These are phyloP conservation scores for Sigmodon hispidus DNA, from an alignment of 2,113 vertebrate genomes.

Conservation along the genomic window DNA sequence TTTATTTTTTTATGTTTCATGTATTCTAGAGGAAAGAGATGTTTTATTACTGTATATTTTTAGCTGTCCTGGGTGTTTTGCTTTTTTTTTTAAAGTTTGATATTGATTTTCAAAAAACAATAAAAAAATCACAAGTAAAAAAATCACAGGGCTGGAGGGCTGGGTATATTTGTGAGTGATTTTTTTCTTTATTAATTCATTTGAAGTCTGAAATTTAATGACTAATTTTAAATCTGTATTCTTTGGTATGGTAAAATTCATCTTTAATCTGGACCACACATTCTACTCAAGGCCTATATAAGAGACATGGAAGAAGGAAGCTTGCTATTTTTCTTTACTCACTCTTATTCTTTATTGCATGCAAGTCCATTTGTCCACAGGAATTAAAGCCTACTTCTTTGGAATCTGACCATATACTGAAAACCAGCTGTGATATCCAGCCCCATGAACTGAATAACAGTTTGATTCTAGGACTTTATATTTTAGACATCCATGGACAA, in stretches of 20 bases:
- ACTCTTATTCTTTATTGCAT: background rate
- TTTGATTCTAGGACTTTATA: background rate
- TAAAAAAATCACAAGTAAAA: no score
- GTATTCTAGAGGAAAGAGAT: no score
- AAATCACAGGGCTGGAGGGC: no score
- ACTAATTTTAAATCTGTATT: background rate
- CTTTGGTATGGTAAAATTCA: background rate
- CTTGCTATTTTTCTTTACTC: background rate
- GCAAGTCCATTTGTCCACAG: background rate
- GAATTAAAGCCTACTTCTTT: background rate
- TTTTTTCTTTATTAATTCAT: background rate
- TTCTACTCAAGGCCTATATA: background rate
- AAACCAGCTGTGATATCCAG: background rate
- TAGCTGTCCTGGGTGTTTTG: no score
- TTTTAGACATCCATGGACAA: background rate
- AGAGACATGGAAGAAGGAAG: background rate
- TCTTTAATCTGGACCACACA: background rate
- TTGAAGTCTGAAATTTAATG: background rate
- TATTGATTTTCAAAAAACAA: no score
- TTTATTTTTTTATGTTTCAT: no score
- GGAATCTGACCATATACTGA: background rate
- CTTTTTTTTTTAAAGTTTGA: no score
- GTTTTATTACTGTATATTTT: no score
- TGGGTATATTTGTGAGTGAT: no score
- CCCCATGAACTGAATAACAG: background rate